Conservation (phyloP, 2,888 invertebrate genomes). For the Drosophila helvetica region DNA sequence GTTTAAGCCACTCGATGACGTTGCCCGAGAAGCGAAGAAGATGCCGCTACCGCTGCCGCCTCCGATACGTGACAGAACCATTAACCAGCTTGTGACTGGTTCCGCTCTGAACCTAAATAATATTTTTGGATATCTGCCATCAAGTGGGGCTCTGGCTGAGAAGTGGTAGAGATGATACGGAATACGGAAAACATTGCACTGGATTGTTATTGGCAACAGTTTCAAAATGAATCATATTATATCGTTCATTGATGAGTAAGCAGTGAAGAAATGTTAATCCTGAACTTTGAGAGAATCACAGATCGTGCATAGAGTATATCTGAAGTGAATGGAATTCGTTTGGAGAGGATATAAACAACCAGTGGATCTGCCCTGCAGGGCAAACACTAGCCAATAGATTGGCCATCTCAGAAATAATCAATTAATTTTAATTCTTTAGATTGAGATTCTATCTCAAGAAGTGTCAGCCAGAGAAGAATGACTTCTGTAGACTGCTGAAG, state of each 20-base stretch:
- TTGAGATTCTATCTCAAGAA: too few species aligned
- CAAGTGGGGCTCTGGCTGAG: not conserved
- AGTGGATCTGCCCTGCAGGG: not conserved
- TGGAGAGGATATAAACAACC: too few species aligned
- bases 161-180: constrained; percentile 7
- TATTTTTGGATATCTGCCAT: constrained; percentile 8
- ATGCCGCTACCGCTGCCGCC: constrained; percentile 33
- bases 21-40: constrained; percentile 46
- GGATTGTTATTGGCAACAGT: not conserved
- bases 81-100: constrained; percentile 67
- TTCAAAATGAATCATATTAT: constrained; percentile 7
- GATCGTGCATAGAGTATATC: not conserved
- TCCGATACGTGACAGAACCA: constrained; percentile 70
- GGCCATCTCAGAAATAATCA: not conserved
- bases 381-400: too few species aligned
- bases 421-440: constrained; percentile 11
- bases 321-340: not conserved
- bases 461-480: too few species aligned
- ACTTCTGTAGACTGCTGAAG: too few species aligned
- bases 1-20: constrained; percentile 69
- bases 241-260: constrained; percentile 14
- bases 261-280: not conserved
- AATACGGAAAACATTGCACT: constrained; percentile 1
- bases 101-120: constrained; percentile 48
- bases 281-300: not conserved